Conservation (phyloP, 2,888 invertebrate species). For the Tiphia femorata region DNA sequence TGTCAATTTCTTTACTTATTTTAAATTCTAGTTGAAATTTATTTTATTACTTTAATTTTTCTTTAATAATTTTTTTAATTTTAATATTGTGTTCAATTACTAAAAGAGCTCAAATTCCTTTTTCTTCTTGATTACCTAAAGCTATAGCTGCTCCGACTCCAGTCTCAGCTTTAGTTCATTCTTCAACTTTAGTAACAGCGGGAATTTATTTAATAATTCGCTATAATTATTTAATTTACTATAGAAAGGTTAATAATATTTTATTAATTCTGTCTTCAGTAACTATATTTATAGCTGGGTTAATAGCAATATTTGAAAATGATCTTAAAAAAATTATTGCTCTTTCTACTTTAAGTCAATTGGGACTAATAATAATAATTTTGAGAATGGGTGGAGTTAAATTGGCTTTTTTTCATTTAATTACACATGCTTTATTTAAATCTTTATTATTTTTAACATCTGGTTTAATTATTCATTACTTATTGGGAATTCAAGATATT, state of each 20-base stretch:
- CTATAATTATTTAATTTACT: too few species aligned
- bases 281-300: too few species aligned
- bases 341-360: slow-evolving; percentile 81
- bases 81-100: slow-evolving; percentile 73
- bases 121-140: too few species aligned
- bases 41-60: slow-evolving; percentile 58
- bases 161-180: slow-evolving; percentile 83
- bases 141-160: too few species aligned
- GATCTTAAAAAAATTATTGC: slow-evolving; percentile 86
- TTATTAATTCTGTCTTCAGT: too few species aligned
- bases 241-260: too few species aligned
- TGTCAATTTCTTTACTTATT: too few species aligned
- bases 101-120: too few species aligned
- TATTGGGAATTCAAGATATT: slow-evolving; percentile 77
- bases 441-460: slow-evolving; percentile 82
- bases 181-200: slow-evolving; percentile 83
- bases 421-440: slow-evolving; percentile 79
- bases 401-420: slow-evolving; percentile 79
- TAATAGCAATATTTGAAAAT: slow-evolving; percentile 76
- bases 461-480: slow-evolving; percentile 78
- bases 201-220: slow-evolving; percentile 82
- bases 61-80: too few species aligned
- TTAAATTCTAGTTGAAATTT: too few species aligned
- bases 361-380: slow-evolving; percentile 80
- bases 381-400: slow-evolving; percentile 71